phyloP scores from a whole-genome alignment of 2,888 invertebrate genomes.

The Zele albiditarsus region DNA sequence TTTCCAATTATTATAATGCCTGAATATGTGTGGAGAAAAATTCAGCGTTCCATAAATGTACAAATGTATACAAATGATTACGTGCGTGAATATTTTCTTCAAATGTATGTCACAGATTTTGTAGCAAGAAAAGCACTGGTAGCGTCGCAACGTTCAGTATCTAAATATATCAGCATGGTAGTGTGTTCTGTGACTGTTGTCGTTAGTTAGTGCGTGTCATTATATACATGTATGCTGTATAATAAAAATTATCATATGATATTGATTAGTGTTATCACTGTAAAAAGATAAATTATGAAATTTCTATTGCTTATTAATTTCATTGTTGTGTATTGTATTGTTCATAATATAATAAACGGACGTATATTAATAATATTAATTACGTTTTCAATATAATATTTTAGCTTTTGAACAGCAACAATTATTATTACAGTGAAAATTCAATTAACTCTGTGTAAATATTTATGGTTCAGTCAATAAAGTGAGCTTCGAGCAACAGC shows the following conservation, averaged over 20 bases:
- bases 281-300: too few relatives aligned
- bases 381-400: not conserved
- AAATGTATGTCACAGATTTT: slow-evolving; percentile 61
- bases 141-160: slow-evolving; percentile 52
- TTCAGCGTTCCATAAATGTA: not conserved
- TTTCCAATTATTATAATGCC: not conserved
- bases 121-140: slow-evolving; percentile 52
- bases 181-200: slow-evolving; percentile 49
- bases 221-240: not conserved
- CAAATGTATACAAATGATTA: not conserved
- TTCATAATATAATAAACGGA: not conserved
- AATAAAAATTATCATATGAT: not conserved
- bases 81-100: slow-evolving; percentile 40
- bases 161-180: slow-evolving; percentile 62
- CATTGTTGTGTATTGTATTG: too few relatives aligned
- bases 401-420: not conserved
- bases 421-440: not conserved
- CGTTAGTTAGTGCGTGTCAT: not conserved
- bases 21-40: not conserved
- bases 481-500: slow-evolving; percentile 46
- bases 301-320: too few relatives aligned
- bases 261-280: not conserved
- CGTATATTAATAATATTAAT: slow-evolving; percentile 11
- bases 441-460: slow-evolving; percentile 49
- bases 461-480: slow-evolving; percentile 19